Evolutionary conservation across 2,113 vertebrate species (phyloP).

Genomic region (Actenoides hombroni): DNA sequence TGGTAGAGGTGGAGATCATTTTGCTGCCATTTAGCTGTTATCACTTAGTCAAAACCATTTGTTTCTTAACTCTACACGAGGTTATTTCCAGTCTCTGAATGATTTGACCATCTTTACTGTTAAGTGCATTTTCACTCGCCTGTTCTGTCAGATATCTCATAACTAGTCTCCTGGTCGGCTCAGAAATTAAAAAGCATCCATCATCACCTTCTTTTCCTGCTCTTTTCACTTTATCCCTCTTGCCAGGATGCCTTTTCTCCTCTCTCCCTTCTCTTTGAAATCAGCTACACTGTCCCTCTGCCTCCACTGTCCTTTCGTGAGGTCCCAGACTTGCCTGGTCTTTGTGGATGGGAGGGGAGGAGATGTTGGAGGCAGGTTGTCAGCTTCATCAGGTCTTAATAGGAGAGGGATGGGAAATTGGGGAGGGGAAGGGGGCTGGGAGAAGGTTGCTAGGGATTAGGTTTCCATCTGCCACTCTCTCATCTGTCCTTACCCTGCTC

Average conservation of each 20-base stretch:
- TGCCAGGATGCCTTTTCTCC: neutral
- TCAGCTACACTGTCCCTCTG: neutral
- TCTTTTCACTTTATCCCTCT: neutral
- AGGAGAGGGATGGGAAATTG: neutral
- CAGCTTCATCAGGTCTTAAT: neutral
- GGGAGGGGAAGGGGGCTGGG: neutral
- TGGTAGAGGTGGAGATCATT: neutral
- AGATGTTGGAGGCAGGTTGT: neutral
- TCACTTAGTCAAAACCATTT: neutral
- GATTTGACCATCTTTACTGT: neutral
- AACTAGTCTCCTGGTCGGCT: neutral
- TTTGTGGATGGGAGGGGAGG: neutral
- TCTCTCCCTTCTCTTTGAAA: neutral
- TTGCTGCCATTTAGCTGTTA: neutral
- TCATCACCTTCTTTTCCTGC: neutral
- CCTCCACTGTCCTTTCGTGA: neutral
- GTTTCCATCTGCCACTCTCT: slow-evolving; percentile 53
- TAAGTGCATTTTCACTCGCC: neutral
- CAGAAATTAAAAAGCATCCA: neutral
- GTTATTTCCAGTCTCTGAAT: neutral
- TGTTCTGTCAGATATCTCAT: neutral
- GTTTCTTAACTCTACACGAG: neutral
- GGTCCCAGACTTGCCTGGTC: neutral
- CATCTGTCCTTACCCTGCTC: slow-evolving; percentile 9
- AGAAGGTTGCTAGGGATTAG: slow-evolving; percentile 63